phyloP scores from a whole-genome alignment of 2,888 invertebrate genomes.

The Mimumesa dahlbomi region DNA sequence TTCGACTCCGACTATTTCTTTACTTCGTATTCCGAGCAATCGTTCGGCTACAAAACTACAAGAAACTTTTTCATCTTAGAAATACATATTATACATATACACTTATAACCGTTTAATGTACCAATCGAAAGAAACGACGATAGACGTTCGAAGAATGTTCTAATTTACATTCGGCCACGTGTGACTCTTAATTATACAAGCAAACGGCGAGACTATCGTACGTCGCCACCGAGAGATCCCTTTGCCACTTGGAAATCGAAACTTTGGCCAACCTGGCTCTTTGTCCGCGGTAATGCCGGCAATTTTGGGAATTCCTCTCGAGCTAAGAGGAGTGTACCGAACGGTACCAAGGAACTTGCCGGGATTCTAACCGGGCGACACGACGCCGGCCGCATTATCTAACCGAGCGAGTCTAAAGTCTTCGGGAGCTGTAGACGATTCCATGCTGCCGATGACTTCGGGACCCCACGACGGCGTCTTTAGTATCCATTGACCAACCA shows the following conservation, averaged over 20 bases:
- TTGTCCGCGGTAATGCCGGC: conserved; percentile 63
- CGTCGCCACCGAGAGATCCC: neutral
- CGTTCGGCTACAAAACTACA: no score
- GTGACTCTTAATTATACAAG: conserved; percentile 26
- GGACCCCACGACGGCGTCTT: conserved; percentile 45
- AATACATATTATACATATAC: no score
- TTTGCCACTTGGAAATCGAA: conserved; percentile 44
- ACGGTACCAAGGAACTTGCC: conserved; percentile 43
- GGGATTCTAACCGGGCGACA: conserved; percentile 57
- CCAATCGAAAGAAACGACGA: no score
- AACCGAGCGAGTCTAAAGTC: conserved; percentile 63
- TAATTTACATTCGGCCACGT: neutral
- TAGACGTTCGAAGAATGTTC: conserved; percentile 27
- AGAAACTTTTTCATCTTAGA: no score
- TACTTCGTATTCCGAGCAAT: no score
- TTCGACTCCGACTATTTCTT: no score
- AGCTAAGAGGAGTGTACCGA: conserved; percentile 36
- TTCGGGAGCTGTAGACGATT: conserved; percentile 55
- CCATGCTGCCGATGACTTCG: conserved; percentile 43
- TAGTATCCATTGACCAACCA: conserved; percentile 54
- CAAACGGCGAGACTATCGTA: neutral
- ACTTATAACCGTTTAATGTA: no score
- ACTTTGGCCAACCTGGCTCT: conserved; percentile 50
- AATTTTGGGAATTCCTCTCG: conserved; percentile 66
- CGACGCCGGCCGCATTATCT: conserved; percentile 70